Evolutionary conservation across 2,797 vertebrate genomes (phyloP), one percentile per base, ranked within the genome.

Genomic region (Babyrousa celebensis): DNA sequence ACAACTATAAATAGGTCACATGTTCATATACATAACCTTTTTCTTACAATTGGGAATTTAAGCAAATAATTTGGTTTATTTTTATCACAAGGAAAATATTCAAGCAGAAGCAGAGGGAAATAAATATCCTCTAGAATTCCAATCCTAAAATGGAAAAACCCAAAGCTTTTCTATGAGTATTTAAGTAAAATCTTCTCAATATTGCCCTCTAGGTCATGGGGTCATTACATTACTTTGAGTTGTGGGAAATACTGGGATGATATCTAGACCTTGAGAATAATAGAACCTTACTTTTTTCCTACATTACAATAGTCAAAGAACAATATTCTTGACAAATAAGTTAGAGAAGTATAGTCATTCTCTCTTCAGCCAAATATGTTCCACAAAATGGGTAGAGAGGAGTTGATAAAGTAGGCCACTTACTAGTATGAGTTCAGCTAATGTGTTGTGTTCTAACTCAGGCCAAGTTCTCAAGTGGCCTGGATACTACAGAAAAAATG

Each of bases 41-140:
- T 91, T 75, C 29, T 93, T 36, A 79, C 32, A 90, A 60, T 20
- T 82, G 10, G 25, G 48, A 95, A 87, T 72, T 40, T 75, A 93
- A 96, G 68, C 58, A 87, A 78, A 90, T 83, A 85, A 93, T 83
- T 29, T 93, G n/a, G 20, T 12, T 48, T 86, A 95, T 91, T 94
- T 92, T 94, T 78, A 67, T 56, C 56, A 36, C 12, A 63, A 79
- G 70, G 25, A 93, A 93, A 91, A 85, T 89, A 95, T 71, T 65
- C 40, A 89, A 86, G 18, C 56, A 63, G 32, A 72, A 89, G 3
- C 11, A 85, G 6, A 92, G 2, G 1, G 8, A 86, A 94, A 89
- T 17, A 80, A 85, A 74, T 87, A 75, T 52, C 18, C 16, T 85
- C 20, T 83, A 80, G 4, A 90, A 91, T 94, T 89, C 23, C 10